Evolutionary conservation across 2,888 invertebrate genomes (phyloP).

Genomic region (Eupelmus urozonus): DNA sequence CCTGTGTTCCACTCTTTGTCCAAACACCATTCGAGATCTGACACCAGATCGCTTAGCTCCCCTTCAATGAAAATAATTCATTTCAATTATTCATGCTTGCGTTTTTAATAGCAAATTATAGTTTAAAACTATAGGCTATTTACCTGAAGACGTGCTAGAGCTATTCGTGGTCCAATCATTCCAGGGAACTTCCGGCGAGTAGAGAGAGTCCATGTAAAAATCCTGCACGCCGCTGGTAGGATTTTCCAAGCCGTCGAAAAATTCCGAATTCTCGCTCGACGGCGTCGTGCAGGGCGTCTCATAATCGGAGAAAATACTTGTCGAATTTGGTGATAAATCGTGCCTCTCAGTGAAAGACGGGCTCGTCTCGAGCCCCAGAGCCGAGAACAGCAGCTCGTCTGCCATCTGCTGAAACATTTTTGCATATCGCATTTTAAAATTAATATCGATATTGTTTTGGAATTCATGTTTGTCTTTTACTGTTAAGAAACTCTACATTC

Average conservation of each 20-base stretch:
- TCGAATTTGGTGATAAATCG: constrained; percentile 62
- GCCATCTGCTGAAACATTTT: too few relatives aligned
- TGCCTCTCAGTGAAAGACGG: constrained; percentile 62
- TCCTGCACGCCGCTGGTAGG: constrained; percentile 63
- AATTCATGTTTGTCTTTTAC: background rate
- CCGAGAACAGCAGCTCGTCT: constrained; percentile 74
- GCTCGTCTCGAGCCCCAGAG: constrained; percentile 70
- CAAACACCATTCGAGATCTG: constrained; percentile 74
- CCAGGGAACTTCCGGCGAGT: constrained; percentile 71
- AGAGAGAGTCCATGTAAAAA: constrained; percentile 72
- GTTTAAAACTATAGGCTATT: too few relatives aligned
- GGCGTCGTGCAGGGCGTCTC: constrained; percentile 69
- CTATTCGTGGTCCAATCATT: constrained; percentile 71
- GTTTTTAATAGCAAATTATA: too few relatives aligned
- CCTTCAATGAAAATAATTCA: too few relatives aligned
- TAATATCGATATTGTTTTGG: background rate
- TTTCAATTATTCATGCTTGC: too few relatives aligned
- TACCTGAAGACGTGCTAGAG: constrained; percentile 69
- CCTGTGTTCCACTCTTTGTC: constrained; percentile 74
- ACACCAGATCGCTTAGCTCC: constrained; percentile 72
- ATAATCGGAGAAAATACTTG: constrained; percentile 66
- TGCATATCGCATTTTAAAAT: too few relatives aligned
- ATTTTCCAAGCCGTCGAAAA: constrained; percentile 62
- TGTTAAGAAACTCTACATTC: background rate
- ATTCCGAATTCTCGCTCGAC: constrained; percentile 65